Evolutionary conservation across 1,140 invertebrate genomes (phyloP), one percentile per base, ranked within the genome.

Genomic region (Leptopilina clavipes): DNA sequence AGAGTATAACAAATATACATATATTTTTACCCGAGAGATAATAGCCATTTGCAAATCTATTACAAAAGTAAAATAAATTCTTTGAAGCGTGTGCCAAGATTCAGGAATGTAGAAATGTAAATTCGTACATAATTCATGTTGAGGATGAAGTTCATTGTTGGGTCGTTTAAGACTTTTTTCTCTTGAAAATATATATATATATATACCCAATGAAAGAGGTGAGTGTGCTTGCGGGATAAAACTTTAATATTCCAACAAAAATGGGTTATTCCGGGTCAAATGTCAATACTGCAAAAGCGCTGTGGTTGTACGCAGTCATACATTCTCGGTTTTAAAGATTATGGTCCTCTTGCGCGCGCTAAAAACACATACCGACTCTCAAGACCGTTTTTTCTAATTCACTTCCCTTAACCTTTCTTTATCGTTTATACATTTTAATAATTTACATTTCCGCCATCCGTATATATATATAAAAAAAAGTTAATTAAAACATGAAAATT

Each of bases 211-310:
- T 40, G 37, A 14, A 65, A 31, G 12, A 31, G 22, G 7, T 6
- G 56, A 65, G 19, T 19, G 19, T 18, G 18, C 18, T 31, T 54
- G 48, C 14, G 48, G 56, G 22, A 65, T 65, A 25, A 22, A 31
- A 65, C 22, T 65, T 31, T 65, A 65, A 65, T 14, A 65, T 25
- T 65, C 22, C 19, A 25, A 65, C 22, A 65, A 65, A 65, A 65
- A 65, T 65, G 56, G 56, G 59, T 31, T 65, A 65, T 65, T 37
- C 19, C 59, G 25, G 56, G 59, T 37, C 14, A 65, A 65, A 65
- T 65, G 59, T 31, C 25, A 65, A 65, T 65, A 31, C 59, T 65
- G 22, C 59, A 31, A 59, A 48, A 14, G 56, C 56, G 56, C 59
- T 65, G 59, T 65, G 22, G 59, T 37, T 31, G 25, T 31, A 65